Evolutionary conservation across 2,113 vertebrate species (phyloP).

Genomic region (Phylloscopus trochilus): DNA sequence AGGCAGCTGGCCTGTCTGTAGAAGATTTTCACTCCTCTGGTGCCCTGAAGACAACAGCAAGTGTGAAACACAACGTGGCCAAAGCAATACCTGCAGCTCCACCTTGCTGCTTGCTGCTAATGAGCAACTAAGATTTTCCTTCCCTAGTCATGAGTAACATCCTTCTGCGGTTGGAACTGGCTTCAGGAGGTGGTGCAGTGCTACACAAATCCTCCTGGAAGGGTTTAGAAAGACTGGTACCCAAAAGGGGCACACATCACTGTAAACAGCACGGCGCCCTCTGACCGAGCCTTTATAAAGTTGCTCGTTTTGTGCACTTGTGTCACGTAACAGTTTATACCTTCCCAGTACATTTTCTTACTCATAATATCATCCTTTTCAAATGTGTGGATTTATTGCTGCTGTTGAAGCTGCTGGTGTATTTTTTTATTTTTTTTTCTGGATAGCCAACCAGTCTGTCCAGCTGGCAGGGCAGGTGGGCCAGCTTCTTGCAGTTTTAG

Average conservation of each 20-base stretch:
- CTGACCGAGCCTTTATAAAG: no score
- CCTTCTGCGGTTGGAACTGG: background rate
- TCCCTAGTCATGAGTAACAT: background rate
- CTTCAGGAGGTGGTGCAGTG: background rate
- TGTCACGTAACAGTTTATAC: rapidly evolving
- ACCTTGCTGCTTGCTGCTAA: background rate
- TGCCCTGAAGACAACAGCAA: background rate
- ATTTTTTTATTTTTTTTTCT: background rate
- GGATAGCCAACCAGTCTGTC: background rate
- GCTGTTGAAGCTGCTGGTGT: background rate
- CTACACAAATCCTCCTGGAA: background rate
- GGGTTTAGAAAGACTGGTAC: background rate
- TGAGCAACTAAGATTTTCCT: background rate
- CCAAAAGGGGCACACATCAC: background rate
- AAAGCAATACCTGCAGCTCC: background rate
- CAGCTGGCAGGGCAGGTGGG: background rate
- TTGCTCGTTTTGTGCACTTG: background rate
- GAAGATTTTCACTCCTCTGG: background rate
- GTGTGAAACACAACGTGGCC: background rate
- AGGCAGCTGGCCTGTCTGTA: background rate
- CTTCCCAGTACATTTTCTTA: background rate
- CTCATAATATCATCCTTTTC: background rate
- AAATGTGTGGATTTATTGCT: background rate
- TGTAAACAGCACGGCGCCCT: background rate
- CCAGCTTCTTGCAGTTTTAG: background rate